Evolutionary conservation across 1,140 invertebrate species (phyloP).

Genomic region (Nasonia giraulti): DNA sequence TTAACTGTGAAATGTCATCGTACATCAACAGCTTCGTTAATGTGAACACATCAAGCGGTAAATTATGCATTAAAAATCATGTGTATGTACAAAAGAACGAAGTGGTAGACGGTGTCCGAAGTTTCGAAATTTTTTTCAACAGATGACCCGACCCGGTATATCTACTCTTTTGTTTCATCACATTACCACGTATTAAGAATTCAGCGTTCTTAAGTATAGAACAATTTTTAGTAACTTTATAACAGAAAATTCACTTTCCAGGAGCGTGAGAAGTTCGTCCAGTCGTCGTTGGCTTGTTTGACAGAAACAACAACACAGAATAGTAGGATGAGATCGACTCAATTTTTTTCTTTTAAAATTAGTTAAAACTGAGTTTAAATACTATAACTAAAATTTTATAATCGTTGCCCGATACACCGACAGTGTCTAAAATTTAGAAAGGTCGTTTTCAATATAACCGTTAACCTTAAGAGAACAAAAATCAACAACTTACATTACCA

Average conservation of each 20-base stretch:
- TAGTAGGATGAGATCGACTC: neutral
- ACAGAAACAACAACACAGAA: conserved; percentile 16
- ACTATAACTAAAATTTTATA: no score
- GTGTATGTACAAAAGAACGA: conserved; percentile 44
- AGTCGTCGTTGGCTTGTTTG: conserved; percentile 47
- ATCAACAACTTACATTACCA: neutral
- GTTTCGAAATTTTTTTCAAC: conserved; percentile 18
- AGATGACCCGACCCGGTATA: neutral
- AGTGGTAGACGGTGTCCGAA: conserved; percentile 51
- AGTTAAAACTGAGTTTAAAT: no score
- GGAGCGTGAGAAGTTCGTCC: conserved; percentile 28
- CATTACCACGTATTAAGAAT: neutral
- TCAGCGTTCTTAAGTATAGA: conserved; percentile 22
- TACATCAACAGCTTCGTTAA: conserved; percentile 17
- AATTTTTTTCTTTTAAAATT: no score
- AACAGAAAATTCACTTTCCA: conserved; percentile 35
- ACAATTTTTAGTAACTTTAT: conserved; percentile 20
- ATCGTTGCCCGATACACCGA: no score
- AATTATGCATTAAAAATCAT: neutral
- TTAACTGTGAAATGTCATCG: conserved; percentile 36
- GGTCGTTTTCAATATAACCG: neutral
- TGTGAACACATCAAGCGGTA: conserved; percentile 45
- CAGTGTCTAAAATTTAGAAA: no score
- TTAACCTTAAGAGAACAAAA: neutral
- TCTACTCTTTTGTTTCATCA: conserved; percentile 9